Base-by-base conservation (phyloP, 2,888 invertebrate species). In the Cyaniris semiargus region DNA sequence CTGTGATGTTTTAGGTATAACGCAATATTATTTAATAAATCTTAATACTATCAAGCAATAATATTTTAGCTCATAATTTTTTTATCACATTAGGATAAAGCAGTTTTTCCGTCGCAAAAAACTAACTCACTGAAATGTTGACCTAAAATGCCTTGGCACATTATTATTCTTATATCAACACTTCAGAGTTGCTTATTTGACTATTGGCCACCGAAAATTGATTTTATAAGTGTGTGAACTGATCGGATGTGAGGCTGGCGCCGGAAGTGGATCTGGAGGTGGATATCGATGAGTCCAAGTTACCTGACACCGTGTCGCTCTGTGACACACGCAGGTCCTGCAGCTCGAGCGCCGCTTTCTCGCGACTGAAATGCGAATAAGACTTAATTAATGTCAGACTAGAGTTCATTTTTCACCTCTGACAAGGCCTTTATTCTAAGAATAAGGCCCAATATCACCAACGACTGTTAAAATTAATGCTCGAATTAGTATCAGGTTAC, bases 261-360 rank as follows among this genome's bases (percentile, higher is more conserved):
- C 86, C 85, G 58, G 93, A 94, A 81, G 93, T 92, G 84, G 93
- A 90, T 81, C 90, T 90, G 85, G 95, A 94, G 82, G 93, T 92
- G 86, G 94, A 90, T 86, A 93, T 90, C 76, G 89, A 87, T 82
- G 88, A 89, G 83, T 91, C 91, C 87, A 95, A 94, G 86, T 95
- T 95, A 88, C 95, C 95, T 88, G 95, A 95, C 81, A 95, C 93
- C 82, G 95, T 95, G 84, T 95, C 95, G 85, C 95, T 94, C 85
- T 92, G 95, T 79, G 92, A 94, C 79, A 92, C 93, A 13, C 93
- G 90, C 34, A 92, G 85, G 80, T 94, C 94, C 82, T 94, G 93
- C 80, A 95, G 85, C 81, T 95, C 95, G 81, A 94, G 84, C 15
- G 95, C 95, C 72, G 95, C 94, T 80, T 93, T 94, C 85, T 95